Evolutionary conservation across 2,888 invertebrate species (phyloP), one percentile per base, ranked within the genome.

Genomic region (Proisotoma minuta): DNA sequence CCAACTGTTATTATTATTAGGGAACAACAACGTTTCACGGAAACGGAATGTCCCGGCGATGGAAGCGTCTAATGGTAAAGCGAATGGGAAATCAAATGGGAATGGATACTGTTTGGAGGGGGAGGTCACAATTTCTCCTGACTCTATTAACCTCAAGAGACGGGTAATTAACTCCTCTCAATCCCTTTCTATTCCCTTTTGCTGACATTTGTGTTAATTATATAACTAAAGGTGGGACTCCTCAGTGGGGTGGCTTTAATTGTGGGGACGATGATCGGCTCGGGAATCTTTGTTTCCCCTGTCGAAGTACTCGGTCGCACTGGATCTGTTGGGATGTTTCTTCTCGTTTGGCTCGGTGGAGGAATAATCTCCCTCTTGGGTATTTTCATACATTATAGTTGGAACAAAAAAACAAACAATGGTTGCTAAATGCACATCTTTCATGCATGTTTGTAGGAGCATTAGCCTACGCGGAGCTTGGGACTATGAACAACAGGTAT

Each of bases 121-220:
- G 89, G 81, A 87, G 88, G 87, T 86, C 88, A 82, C 91, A 92
- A 84, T 87, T 90, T 82, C 86, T 91, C 87, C 91, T 88, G 89
- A 92, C 91, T 82, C 89, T 92, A 85, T 94, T 93, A 90, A 92
- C 91, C 91, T 93, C 91, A 88, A 93, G 91, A 92, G 92, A 89
- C 90, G 91, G 62, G 34, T 34, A 34, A 10, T n/a, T n/a, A n/a
- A n/a, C n/a, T n/a, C n/a, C n/a, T n/a, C n/a, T n/a, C n/a, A n/a
- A n/a, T n/a, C n/a, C n/a, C n/a, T n/a, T n/a, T n/a, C n/a, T n/a
- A n/a, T n/a, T n/a, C n/a, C n/a, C n/a, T n/a, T n/a, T n/a, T n/a
- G n/a, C n/a, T n/a, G n/a, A n/a, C n/a, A n/a, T n/a, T n/a, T n/a
- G n/a, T n/a, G n/a, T n/a, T n/a, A n/a, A n/a, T n/a, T n/a, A n/a